Evolutionary conservation across 2,888 invertebrate species (phyloP).

Genomic region (Trachelus iudaicus): DNA sequence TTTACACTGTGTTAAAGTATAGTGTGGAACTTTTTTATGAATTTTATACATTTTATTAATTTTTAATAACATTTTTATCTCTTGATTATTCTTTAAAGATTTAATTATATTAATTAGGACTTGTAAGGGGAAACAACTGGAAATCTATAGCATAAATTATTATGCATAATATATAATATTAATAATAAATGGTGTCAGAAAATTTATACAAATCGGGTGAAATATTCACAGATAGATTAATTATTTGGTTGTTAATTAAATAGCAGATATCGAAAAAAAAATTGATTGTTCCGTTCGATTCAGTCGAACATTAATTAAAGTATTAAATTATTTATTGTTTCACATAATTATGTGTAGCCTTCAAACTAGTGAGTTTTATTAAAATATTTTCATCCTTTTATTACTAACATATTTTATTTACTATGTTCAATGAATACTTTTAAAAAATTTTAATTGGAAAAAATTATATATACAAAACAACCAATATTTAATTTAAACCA

Average conservation of each 20-base stretch:
- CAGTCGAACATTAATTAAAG: not conserved
- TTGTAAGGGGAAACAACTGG: not conserved
- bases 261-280: not conserved
- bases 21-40: not conserved
- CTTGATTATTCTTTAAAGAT: not conserved
- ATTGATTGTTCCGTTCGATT: not conserved
- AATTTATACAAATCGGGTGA: not conserved
- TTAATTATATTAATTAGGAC: not conserved
- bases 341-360: not conserved
- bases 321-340: not conserved
- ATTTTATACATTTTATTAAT: not conserved
- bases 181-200: not conserved
- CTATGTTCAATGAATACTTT: not conserved
- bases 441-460: not conserved
- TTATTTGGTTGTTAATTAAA: not conserved
- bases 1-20: not conserved
- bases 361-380: not conserved
- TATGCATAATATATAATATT: not conserved
- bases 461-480: not conserved
- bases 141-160: not conserved
- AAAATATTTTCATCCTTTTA: not conserved
- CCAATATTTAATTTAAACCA: not conserved
- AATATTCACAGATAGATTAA: not conserved
- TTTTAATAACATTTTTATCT: not conserved
- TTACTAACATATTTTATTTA: not conserved